Evolutionary conservation across 1,140 invertebrate genomes (phyloP), one percentile per base, ranked within the genome.

Genomic region (Aleiodes sp.): DNA sequence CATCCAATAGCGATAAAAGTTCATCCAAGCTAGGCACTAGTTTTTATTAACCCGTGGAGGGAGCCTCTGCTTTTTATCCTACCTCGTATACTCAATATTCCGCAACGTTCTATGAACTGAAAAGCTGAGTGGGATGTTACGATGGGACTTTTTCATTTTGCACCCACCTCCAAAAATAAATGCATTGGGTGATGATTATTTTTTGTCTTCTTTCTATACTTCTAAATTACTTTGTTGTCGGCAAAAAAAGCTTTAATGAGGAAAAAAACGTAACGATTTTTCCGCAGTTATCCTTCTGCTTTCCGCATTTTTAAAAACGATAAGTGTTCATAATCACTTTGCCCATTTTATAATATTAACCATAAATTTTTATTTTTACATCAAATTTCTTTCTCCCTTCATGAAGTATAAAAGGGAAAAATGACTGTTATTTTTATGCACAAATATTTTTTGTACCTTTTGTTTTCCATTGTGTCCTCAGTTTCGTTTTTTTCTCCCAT

Each of bases 1-100:
- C 37, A 64, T 43, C 62, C 62, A 64, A 64, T 41, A 64, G 28
- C 62, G 39, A 64, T 64, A 64, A 64, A 64, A 64, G 39, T 64
- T 64, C 61, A 63, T 63, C 61, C 35, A 3, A 26, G 16, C 35
- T 21, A 37, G 61, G 35, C 33, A 24, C 62, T 64, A 64, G 19
- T 64, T 64, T 64, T 64, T 64, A 64, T 64, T 64, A 64, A 64
- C 62, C 26, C 39, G 62, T 31, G n/a, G 39, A 29, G 39, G 19
- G 28, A 64, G 39, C 37, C 33, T 41, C n/a, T 35, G 35, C n/a
- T 60, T 68, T 68, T 68, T 61, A 26, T 52, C 43, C 28, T 2
- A 26, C 31, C 57, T 33, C 43, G 24, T 68, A 24, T 19, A 31
- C 8, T 68, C 3, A 29, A 60, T 61, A 43, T 60, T 68, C 57